Evolutionary conservation across 2,888 invertebrate genomes (phyloP), one percentile per base, ranked within the genome.

Genomic region (Eretmocerus hayati): DNA sequence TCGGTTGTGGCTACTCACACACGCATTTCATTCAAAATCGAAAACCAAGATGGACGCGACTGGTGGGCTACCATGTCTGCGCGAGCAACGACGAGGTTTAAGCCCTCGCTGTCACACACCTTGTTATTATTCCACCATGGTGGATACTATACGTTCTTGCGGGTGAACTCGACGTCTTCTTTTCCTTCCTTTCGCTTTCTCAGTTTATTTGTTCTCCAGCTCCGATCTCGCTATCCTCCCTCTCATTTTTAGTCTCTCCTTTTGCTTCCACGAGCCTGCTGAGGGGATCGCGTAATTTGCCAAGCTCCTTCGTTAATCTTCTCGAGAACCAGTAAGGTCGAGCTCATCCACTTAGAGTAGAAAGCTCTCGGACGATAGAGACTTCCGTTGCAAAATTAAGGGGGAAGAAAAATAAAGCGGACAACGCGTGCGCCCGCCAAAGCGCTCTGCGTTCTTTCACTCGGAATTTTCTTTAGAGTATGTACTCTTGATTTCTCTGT

Each of bases 261-360:
- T 46, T 40, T 43, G 40, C 43, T 43, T 30, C 46, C 43, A 42
- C 23, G 38, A 33, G 22, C 40, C 21, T 20, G 13, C 26, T 32
- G 46, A 42, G 21, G 49, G 42, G 46, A 52, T 52, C 47, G 48
- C 53, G 50, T 53, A 53, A 53, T 50, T 53, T 53, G 53, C 53
- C 53, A 53, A 53, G 53, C 53, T 53, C 50, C 53, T 53, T 53
- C 46, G 53, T 53, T 53, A 53, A 50, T 48, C 53, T 53, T 48
- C 53, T 46, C 46, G 30, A 42, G 46, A 19, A 35, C 32, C 26
- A 11, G 20, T n/a, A 19, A 20, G 18, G 23, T 26, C 31, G 23
- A 40, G 40, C n/a, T 13, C 20, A 30, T n/a, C n/a, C n/a, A 40
- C 36, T 19, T 13, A 38, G 19, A 19, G 37, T 31, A 39, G 23